These are phyloP conservation scores for Lasioglossum marginatum DNA, from an alignment of 2,888 invertebrate genomes.

Conservation along the genomic window DNA sequence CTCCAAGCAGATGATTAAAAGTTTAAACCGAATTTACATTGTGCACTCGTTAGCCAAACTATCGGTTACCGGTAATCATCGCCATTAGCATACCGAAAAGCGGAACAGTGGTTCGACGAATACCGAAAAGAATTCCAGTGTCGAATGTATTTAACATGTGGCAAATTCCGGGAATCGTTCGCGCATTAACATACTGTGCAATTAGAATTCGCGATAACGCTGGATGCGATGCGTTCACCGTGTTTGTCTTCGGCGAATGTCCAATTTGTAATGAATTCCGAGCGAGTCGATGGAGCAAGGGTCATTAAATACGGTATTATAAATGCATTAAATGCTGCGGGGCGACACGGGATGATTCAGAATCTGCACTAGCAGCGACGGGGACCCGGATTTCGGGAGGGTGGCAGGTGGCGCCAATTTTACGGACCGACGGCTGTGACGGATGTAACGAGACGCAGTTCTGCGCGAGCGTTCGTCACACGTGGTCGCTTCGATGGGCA, in stretches of 20 bases:
- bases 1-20: background rate
- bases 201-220: conserved; percentile 16
- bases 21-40: background rate
- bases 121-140: conserved; percentile 13
- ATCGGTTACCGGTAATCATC: background rate
- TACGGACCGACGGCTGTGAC: conserved; percentile 84
- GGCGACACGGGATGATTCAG: conserved; percentile 68
- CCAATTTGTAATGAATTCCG: conserved; percentile 73
- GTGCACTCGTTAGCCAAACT: background rate
- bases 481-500: conserved; percentile 76
- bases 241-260: conserved; percentile 27
- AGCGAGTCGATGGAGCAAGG: conserved; percentile 75
- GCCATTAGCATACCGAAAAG: background rate
- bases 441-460: conserved; percentile 81
- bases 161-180: conserved; percentile 1
- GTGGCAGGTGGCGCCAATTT: conserved; percentile 85
- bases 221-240: background rate
- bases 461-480: conserved; percentile 68
- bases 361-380: conserved; percentile 61
- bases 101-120: background rate
- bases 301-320: conserved; percentile 81
- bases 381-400: conserved; percentile 74
- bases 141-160: background rate
- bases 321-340: conserved; percentile 81
- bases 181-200: conserved; percentile 19